A percentile compares a stretch with the other conserved stretches of the same genome.
Evolutionary conservation across 2,888 invertebrate species (phyloP).

Genomic region (Drosophila basisetae): DNA sequence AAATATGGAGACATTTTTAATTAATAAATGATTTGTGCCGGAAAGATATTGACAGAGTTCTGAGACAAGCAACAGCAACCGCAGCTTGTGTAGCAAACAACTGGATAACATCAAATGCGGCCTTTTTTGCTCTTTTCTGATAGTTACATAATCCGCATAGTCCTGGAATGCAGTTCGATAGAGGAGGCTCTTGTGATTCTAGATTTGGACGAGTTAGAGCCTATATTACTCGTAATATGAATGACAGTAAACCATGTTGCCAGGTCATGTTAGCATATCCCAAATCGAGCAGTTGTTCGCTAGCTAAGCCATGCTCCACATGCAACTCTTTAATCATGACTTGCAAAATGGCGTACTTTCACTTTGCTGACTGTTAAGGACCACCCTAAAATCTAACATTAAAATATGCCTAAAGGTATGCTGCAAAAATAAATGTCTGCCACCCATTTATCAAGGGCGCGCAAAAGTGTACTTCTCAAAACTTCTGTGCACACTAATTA

Average conservation of each 20-base stretch:
- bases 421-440: not conserved
- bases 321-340: not conserved
- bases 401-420: slow-evolving; percentile 8
- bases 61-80: not conserved
- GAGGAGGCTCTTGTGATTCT: not conserved
- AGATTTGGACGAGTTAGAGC: not conserved
- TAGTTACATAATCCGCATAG: not conserved
- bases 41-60: not conserved
- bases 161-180: not conserved
- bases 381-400: not conserved
- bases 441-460: not conserved
- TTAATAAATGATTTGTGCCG: not conserved
- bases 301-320: not conserved
- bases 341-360: not conserved
- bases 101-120: not conserved
- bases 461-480: slow-evolving; percentile 2
- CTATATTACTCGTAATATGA: not conserved
- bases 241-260: not conserved
- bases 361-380: not conserved
- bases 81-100: not conserved
- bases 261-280: not conserved
- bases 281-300: not conserved
- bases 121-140: not conserved
- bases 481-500: not conserved
- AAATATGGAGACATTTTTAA: not conserved